phyloP scores from a whole-genome alignment of 2,797 vertebrate species.

The Syncerus caffer region DNA sequence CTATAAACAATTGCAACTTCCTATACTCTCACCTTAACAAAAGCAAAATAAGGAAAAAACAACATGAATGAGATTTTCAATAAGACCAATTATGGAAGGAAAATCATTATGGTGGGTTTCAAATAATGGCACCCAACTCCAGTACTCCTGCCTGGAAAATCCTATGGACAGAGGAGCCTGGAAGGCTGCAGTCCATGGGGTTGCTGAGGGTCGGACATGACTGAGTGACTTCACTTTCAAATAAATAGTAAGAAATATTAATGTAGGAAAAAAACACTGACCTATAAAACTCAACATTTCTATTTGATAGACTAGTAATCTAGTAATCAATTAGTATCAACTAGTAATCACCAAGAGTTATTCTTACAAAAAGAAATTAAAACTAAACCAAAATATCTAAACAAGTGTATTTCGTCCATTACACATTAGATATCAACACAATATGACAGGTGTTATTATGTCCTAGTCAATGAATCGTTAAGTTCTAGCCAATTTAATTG shows the following conservation, averaged over 20 bases:
- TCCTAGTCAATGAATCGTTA: neutral
- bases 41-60: neutral
- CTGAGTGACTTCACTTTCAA: neutral
- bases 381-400: slow-evolving; percentile 1
- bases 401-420: neutral
- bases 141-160: too few species aligned
- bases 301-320: neutral
- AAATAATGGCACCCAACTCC: too few species aligned
- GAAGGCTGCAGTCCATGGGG: too few species aligned
- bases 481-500: neutral
- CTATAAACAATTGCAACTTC: neutral
- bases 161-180: too few species aligned
- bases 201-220: too few species aligned
- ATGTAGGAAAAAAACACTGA: neutral
- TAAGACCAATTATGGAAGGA: neutral
- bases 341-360: slow-evolving; percentile 1
- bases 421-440: neutral
- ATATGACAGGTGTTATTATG: neutral
- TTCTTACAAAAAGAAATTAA: slow-evolving; percentile 18
- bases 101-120: neutral
- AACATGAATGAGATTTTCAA: neutral
- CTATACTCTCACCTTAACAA: neutral
- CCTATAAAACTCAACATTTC: neutral
- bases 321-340: neutral
- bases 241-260: neutral